Base-by-base conservation (phyloP, 2,888 invertebrate genomes). In the Nemotelus pantherinus region DNA sequence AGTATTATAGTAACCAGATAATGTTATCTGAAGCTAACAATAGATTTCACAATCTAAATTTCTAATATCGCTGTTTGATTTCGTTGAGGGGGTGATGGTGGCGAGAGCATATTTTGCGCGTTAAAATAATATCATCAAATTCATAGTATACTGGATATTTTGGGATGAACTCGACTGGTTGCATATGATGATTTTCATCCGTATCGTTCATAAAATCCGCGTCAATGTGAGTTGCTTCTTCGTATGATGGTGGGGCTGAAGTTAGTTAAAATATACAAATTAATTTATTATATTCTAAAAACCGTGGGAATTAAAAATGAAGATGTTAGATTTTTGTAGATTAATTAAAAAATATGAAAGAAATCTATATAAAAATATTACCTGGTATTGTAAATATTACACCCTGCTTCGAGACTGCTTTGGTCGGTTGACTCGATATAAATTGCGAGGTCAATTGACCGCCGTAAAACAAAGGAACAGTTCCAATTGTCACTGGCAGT, bases 401-500 rank as follows among this genome's bases (percentile, higher is more conserved):
- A 43, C 39, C 55, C 7, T 3, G 43, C 3, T 10, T n/a, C 9
- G 43, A n/a, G 55, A 10, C 41, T 10, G 70, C 9, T 43, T 55
- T 60, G 2, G 64, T 44, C 10, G 76, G 64, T 39, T 76, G 76
- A 5, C 39, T 7, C 9, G 4, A 41, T 2, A 76, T 43, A 6
- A 58, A 3, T 53, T 64, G 64, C 25, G 60, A 45, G 4, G 50
- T 60, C 10, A 65, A 6, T 55, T 10, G n/a, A 1, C 63, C 65
- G 5, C 64, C 65, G n/a, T 64, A 64, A 43, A 89, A 85, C 71
- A 92, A 83, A 2, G 93, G 93, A 71, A 93, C 89, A 0, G 92
- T 92, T 43, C 93, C 93, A 81, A 93, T 90, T 0, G 90, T 90
- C 60, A 93, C 87, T 50, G 91, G 89, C 81, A 90, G 89, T 82